Evolutionary conservation across 2,797 vertebrate genomes (phyloP), one percentile per base, ranked within the genome.

Genomic region (Amblyraja radiata): DNA sequence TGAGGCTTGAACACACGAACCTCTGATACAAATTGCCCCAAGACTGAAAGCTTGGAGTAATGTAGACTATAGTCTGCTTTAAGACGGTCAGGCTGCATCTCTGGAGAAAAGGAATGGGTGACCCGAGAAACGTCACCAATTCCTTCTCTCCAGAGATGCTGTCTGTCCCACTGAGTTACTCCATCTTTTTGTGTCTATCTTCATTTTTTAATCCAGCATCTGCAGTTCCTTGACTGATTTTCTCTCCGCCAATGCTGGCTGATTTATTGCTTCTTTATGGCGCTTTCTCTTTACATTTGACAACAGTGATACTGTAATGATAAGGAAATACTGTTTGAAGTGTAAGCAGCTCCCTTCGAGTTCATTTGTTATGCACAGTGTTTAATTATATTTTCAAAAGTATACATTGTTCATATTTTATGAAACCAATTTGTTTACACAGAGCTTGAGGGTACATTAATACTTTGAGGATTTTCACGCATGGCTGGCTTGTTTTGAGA

Each of bases 351-450:
- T 46, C 36, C 78, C 6, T 46, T 80, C 7, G 32, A 80, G 78
- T 46, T 6, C 80, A 54, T 9, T 81, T 81, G 80, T 81, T 46
- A 23, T 25, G 80, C 80, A 81, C 39, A 81, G 80, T 54, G 46
- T 81, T 54, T 54, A 54, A 81, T 81, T 81, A 46, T 25, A 54
- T 54, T 54, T 81, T 81, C 80, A 81, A 54, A 81, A 81, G 46
- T 46, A 18, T 54, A 81, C 79, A 23, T 81, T 81, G 79, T 81
- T 25, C 46, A 58, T 54, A 81, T 81, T 81, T 81, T 54, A 54
- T 81, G 21, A 81, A 81, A 25, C 80, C 80, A 54, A 54, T 81
- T 81, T 81, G 80, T 54, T 81, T 81, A 81, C 80, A 81, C 80
- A 54, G 80, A 54, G 46, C 39, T 81, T 54, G 39, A 81, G 80